Evolutionary conservation across 2,113 vertebrate species (phyloP), one percentile per base, ranked within the genome.

Genomic region (Alethe diademata): DNA sequence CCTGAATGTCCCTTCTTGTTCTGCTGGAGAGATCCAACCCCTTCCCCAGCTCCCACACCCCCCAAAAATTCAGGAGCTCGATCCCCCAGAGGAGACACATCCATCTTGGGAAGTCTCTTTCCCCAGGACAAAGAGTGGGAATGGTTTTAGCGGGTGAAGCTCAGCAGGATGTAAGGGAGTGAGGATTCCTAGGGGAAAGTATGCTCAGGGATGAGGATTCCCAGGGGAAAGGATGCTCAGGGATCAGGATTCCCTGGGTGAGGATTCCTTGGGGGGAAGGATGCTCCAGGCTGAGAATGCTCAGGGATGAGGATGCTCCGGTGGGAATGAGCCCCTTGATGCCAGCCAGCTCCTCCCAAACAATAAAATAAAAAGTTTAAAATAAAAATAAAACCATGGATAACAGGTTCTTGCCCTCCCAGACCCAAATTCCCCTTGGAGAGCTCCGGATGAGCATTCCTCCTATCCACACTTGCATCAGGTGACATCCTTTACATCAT

Each of bases 1-100:
- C 8, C 92, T 97, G 92, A 97, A 96, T 95, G 72, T 73, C 90
- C 40, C 70, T 93, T 94, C 95, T 97, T 97, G 95, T 97, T 95
- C 43, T 31, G 64, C 7, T 0, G 25, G 64, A 92, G 85, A 86
- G 15, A 42, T 81, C 78, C 88, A 10, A 71, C 73, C 92, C 73
- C 51, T 14, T 90, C 38, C 36, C 8, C 5, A 22, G 26, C 66
- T 82, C 11, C 62, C 26, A 13, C 1, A 1, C 12, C 50, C 60
- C 40, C 9, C 2, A 2, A 48, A 92, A 58, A 26, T 8, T 42
- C 17, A 0, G 17, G 24, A 69, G 43, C 58, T 71, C 2, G 0
- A 16, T 47, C 42, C 24, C 36, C 18, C 20, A 26, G 26, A 62
- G 54, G 40, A 69, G 20, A 26, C 31, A 48, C 40, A 82, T 18